Evolutionary conservation across 2,888 invertebrate species (phyloP).

Genomic region (Epinotia brunnichana): DNA sequence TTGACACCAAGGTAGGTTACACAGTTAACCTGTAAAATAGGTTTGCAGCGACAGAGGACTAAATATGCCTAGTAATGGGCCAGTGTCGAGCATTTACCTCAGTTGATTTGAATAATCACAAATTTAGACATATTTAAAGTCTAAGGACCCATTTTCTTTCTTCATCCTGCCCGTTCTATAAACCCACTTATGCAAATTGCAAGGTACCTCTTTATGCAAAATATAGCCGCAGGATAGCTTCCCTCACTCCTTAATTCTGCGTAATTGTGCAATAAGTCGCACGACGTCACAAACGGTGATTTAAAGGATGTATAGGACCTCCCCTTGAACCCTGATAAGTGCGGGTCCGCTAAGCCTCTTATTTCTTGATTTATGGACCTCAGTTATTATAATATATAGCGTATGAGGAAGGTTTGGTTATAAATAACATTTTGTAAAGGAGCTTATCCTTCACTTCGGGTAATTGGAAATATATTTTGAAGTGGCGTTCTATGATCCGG

Average conservation of each 20-base stretch:
- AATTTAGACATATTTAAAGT: no score
- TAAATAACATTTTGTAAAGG: not conserved
- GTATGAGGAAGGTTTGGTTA: not conserved
- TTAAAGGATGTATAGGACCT: constrained; percentile 19
- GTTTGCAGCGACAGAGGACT: no score
- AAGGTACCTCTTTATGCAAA: not conserved
- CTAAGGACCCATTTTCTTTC: no score
- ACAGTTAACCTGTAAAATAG: no score
- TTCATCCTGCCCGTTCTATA: not conserved
- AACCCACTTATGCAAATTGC: no score
- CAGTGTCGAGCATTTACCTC: no score
- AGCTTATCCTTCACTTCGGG: not conserved
- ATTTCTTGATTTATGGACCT: constrained; percentile 27
- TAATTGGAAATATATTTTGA: not conserved
- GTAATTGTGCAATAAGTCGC: constrained; percentile 24
- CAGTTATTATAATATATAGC: not conserved
- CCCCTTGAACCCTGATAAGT: constrained; percentile 28
- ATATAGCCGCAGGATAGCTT: not conserved
- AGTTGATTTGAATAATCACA: no score
- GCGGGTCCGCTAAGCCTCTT: constrained; percentile 33
- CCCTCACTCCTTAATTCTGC: not conserved
- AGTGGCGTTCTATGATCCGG: not conserved
- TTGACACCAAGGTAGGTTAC: no score
- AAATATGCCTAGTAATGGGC: no score
- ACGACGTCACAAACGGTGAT: constrained; percentile 12